Evolutionary conservation across 2,113 vertebrate genomes (phyloP), one percentile per base, ranked within the genome.

Genomic region (Mesembrinibis cayennensis): DNA sequence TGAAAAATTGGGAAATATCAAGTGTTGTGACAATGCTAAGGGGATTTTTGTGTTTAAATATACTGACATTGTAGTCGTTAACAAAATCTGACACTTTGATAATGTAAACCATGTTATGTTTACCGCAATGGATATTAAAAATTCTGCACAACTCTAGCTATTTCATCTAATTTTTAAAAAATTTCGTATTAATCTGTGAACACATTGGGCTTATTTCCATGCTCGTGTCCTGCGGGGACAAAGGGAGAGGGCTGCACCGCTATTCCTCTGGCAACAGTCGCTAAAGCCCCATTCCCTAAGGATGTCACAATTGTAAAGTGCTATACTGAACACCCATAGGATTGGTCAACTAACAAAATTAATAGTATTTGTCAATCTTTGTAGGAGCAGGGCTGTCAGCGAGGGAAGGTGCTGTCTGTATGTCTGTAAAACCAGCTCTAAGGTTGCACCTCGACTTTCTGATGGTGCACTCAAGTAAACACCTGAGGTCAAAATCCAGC

Each of bases 241-340:
- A 5, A 25, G 61, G 62, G 50, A 44, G 20, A 1, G 44, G 13
- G 21, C 56, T 29, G 80, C 38, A 13, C 40, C 0, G 1, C 63
- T 10, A 1, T 5, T 72, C 82, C 83, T 38, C 19, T 2, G 3
- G 72, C 2, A 0, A 20, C 58, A 20, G 59, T 7, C 22, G 1
- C 72, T 20, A 45, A 44, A 89, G 40, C 58, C 65, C 29, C 2
- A 0, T 7, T 34, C 90, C 76, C 26, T 0, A 16, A 53, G 70
- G 83, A 32, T 4, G 4, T 11, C 6, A 2, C 0, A 5, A 3
- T 2, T 1, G 2, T 1, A 30, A 62, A 56, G 11, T 11, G 53
- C 23, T 8, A 1, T 1, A 5, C 50, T 12, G 49, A 59, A 36
- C 67, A 50, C 44, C 69, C 93, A 3, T 3, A 4, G 59, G n/a